Evolutionary conservation across 53 echinoderm and acorn worm species (phyloP).

Genomic region (Temnopleurus reevesii): DNA sequence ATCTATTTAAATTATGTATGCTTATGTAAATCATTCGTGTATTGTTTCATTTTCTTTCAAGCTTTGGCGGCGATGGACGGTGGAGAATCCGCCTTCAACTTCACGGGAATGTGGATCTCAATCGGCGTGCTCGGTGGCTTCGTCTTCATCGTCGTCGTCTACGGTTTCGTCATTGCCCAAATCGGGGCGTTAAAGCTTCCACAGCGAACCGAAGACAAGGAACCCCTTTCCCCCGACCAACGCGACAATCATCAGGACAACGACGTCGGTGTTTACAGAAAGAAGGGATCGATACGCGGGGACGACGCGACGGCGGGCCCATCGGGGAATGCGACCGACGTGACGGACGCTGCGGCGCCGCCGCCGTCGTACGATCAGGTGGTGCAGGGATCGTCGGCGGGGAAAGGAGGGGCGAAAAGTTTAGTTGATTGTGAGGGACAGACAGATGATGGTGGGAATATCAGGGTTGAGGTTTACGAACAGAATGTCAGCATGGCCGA

Average conservation of each 20-base stretch:
- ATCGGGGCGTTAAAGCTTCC: slow-evolving; percentile 17
- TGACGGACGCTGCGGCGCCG: not conserved
- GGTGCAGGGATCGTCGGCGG: not conserved
- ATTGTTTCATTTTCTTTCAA: too few species aligned
- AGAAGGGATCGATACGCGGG: not conserved
- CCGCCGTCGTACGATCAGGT: slow-evolving; percentile 18
- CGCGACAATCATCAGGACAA: not conserved
- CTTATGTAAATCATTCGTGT: too few species aligned
- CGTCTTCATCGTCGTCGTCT: slow-evolving; percentile 24
- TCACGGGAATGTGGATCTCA: slow-evolving; percentile 45
- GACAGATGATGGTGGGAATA: not conserved
- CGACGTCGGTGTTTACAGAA: not conserved
- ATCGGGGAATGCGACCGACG: not conserved
- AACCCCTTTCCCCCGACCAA: not conserved
- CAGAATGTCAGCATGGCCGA: slow-evolving; percentile 21
- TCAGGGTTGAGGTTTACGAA: slow-evolving; percentile 38
- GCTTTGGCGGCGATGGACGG: not conserved
- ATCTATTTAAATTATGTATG: too few species aligned
- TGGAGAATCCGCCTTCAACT: slow-evolving; percentile 35
- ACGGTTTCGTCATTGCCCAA: slow-evolving; percentile 11
- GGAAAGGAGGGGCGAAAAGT: not conserved
- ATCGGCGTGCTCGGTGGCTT: slow-evolving; percentile 48
- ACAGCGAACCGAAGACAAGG: slow-evolving; percentile 7
- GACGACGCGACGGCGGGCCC: not conserved
- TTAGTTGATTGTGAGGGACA: not conserved